Percentiles rank a stretch among this genome's conserved stretches.
Evolutionary conservation across 2,888 invertebrate species (phyloP).

Genomic region (Tetranychus truncatus): DNA sequence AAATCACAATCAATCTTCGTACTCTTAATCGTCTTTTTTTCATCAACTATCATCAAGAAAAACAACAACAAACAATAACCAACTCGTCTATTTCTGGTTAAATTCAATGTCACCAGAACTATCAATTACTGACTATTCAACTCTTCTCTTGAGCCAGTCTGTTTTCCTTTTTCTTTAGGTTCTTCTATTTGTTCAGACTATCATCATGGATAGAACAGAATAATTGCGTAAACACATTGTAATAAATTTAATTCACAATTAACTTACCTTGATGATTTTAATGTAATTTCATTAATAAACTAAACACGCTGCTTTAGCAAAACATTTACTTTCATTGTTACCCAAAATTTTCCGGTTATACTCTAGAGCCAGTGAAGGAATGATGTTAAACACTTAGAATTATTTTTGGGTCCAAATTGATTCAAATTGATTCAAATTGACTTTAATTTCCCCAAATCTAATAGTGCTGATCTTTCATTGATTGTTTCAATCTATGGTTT

Average conservation of each 20-base stretch:
- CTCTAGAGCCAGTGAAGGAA: too few species aligned
- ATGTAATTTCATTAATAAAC: not conserved
- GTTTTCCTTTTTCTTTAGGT: not conserved
- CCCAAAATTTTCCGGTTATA: too few species aligned
- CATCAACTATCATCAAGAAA: not conserved
- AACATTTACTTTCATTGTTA: too few species aligned
- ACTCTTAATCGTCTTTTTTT: slow-evolving; percentile 1
- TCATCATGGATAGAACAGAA: not conserved
- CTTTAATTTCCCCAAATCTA: too few species aligned
- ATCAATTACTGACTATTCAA: not conserved
- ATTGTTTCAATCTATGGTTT: too few species aligned
- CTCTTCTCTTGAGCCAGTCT: not conserved
- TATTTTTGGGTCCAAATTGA: too few species aligned
- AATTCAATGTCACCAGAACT: not conserved
- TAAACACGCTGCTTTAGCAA: too few species aligned
- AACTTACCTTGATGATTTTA: not conserved
- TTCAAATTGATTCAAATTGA: too few species aligned
- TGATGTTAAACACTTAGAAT: too few species aligned
- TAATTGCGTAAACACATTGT: not conserved
- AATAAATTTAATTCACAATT: not conserved
- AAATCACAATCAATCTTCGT: not conserved
- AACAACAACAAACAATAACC: not conserved
- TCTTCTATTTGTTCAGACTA: not conserved
- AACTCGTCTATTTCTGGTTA: not conserved
- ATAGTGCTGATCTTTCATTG: too few species aligned